These are phyloP conservation scores for Plemyria rubiginata DNA, from an alignment of 2,888 invertebrate genomes.

Conservation along the genomic window DNA sequence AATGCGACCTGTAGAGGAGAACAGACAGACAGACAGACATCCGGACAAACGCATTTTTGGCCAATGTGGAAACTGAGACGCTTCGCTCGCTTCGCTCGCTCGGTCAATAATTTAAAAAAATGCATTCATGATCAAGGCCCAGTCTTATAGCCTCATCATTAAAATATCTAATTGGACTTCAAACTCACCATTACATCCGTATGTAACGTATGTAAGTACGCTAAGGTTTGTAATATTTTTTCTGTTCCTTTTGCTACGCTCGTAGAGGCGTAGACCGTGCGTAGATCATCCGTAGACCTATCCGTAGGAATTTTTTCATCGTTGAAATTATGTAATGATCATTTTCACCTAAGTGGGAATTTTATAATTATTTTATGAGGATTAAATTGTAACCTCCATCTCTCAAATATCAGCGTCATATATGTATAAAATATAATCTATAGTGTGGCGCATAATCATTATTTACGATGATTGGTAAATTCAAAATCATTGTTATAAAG, in stretches of 20 bases:
- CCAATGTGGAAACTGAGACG: no score
- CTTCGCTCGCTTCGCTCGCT: no score
- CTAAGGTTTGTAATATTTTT: no score
- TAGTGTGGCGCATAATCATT: background rate
- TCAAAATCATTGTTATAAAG: slow-evolving; percentile 5
- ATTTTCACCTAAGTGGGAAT: no score
- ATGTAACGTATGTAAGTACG: background rate
- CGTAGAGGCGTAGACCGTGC: slow-evolving; percentile 9
- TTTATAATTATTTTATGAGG: no score
- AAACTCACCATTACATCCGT: background rate
- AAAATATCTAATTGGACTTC: background rate
- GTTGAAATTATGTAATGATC: background rate
- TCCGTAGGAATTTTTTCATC: slow-evolving; percentile 3
- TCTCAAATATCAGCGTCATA: background rate
- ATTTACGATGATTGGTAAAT: slow-evolving; percentile 1
- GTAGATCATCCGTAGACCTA: slow-evolving; percentile 3
- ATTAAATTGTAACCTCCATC: background rate
- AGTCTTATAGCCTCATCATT: no score
- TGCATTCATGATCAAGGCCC: no score
- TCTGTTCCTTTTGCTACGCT: background rate
- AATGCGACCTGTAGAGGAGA: no score
- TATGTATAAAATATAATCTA: no score
- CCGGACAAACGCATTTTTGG: no score
- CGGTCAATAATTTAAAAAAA: no score
- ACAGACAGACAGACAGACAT: no score